Conservation (phyloP, 2,888 invertebrate species). For the Phalera bucephala region DNA sequence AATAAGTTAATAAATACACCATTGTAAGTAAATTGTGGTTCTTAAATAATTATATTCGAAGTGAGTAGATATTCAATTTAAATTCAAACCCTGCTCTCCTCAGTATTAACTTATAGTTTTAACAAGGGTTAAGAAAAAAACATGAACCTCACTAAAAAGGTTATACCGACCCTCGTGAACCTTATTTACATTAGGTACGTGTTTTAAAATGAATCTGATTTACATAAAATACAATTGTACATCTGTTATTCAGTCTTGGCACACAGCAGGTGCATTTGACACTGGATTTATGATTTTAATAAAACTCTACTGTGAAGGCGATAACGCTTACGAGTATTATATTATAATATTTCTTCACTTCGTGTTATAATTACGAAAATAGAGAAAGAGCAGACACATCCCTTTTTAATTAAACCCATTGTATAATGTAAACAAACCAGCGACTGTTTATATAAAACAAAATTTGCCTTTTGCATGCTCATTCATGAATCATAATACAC, state of each 20-base stretch:
- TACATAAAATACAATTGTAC: conserved; percentile 68
- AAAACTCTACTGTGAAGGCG: conserved; percentile 64
- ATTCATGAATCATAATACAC: no score
- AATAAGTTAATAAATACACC: neutral
- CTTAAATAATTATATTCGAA: neutral
- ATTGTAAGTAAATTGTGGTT: neutral
- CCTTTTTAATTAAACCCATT: conserved; percentile 49
- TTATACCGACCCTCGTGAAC: conserved; percentile 30
- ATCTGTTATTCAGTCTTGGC: conserved; percentile 64
- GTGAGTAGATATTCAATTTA: no score
- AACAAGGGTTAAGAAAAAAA: conserved; percentile 10
- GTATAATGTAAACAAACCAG: conserved; percentile 40
- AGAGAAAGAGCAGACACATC: conserved; percentile 41
- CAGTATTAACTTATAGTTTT: no score
- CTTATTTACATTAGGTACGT: conserved; percentile 40
- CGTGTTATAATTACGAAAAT: conserved; percentile 45
- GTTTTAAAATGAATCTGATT: conserved; percentile 53
- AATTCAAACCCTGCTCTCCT: no score
- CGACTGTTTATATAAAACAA: conserved; percentile 33
- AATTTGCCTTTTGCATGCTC: conserved; percentile 31
- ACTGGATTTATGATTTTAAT: conserved; percentile 81
- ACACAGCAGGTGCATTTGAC: conserved; percentile 77
- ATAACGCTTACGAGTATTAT: conserved; percentile 63
- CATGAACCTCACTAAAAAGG: conserved; percentile 16
- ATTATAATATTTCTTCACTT: conserved; percentile 53